Conservation (phyloP, 2,113 vertebrate species). For the Phoxinus phoxinus region DNA sequence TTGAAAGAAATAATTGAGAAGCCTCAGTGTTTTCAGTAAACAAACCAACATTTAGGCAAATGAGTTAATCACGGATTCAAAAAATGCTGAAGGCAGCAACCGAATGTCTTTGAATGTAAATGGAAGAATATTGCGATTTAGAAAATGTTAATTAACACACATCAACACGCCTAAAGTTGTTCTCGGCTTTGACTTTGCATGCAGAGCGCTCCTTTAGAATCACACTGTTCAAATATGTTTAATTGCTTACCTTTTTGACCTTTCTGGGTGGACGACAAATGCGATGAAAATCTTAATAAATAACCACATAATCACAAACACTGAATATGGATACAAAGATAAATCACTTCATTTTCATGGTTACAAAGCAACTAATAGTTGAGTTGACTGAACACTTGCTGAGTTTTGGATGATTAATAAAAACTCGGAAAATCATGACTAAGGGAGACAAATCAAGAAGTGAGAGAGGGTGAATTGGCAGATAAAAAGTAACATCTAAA, state of each 20-base stretch:
- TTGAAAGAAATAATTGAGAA: constrained; percentile 17
- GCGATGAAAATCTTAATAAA: background rate
- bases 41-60: constrained; percentile 19
- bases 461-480: background rate
- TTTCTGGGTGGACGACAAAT: background rate
- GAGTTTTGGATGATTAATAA: background rate
- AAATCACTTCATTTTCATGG: background rate
- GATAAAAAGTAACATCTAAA: background rate
- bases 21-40: constrained; percentile 30
- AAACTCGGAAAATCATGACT: background rate
- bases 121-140: background rate
- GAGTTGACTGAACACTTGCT: background rate
- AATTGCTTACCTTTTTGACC: background rate
- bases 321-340: background rate
- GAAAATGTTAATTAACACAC: constrained; percentile 12
- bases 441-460: background rate
- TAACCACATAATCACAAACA: background rate
- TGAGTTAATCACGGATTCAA: background rate
- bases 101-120: background rate
- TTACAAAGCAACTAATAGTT: background rate
- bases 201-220: too few species aligned
- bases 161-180: background rate
- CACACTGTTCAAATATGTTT: background rate
- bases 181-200: background rate
- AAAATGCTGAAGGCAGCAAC: constrained; percentile 21